phyloP scores from a whole-genome alignment of 2,113 vertebrate species.

The rabbit (Oryctolagus cuniculus) region mOryCun1.1 NC_091435.1:142909001-142909500 shows the following conservation, averaged over 20 bases:
- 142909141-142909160: background rate
- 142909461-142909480: too few species aligned
- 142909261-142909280: background rate
- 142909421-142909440: too few species aligned
- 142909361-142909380: too few species aligned
- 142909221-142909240: background rate
- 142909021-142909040: background rate
- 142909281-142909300: background rate
- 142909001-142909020: background rate
- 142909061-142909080: constrained; percentile 27
- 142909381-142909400: background rate
- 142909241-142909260: background rate
- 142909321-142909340: background rate
- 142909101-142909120: background rate
- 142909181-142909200: background rate
- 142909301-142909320: background rate
- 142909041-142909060: background rate
- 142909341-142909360: background rate
- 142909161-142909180: background rate
- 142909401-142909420: too few species aligned
- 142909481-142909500: too few species aligned
- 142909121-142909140: background rate
- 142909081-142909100: background rate
- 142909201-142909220: background rate
- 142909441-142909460: too few species aligned